Evolutionary conservation across 2,113 vertebrate genomes (phyloP).

Genomic region (Oryzias woworae): DNA sequence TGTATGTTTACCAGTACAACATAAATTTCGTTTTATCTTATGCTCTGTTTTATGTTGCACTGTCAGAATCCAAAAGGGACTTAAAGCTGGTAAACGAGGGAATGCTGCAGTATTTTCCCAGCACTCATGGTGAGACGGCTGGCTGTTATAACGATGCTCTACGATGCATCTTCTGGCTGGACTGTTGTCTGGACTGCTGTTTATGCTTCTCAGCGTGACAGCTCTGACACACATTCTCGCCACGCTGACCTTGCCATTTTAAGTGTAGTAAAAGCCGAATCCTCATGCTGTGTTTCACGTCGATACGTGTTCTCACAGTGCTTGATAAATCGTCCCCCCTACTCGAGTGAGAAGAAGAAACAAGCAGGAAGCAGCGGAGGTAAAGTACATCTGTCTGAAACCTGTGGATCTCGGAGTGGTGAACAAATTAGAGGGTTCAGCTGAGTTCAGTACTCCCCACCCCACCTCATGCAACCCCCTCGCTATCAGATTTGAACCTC

Average conservation of each 20-base stretch:
- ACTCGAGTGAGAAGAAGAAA: conserved; percentile 35
- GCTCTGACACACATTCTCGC: conserved; percentile 63
- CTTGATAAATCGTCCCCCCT: conserved; percentile 58
- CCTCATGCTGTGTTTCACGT: conserved; percentile 56
- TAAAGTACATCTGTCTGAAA: conserved; percentile 52
- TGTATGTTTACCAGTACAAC: background rate
- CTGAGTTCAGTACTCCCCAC: background rate
- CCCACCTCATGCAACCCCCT: conserved; percentile 7
- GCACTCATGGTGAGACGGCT: conserved; percentile 11
- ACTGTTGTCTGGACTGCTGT: conserved; percentile 46
- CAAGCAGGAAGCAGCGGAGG: conserved; percentile 49
- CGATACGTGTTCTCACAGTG: conserved; percentile 56
- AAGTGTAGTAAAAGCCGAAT: conserved; percentile 69
- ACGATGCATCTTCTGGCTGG: conserved; percentile 29
- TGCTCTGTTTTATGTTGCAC: conserved; percentile 6
- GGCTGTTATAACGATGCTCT: conserved; percentile 52
- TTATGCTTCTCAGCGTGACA: conserved; percentile 59
- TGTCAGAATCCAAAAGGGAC: conserved; percentile 6
- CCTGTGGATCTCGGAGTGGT: conserved; percentile 33
- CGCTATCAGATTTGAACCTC: conserved; percentile 32
- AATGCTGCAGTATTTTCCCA: background rate
- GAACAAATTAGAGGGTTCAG: conserved; percentile 41
- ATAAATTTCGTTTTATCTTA: conserved; percentile 13
- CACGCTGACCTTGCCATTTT: conserved; percentile 70
- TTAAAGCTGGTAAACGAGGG: background rate